phyloP scores from a whole-genome alignment of 2,888 invertebrate genomes.

The Rhyacophila evoluta region DNA sequence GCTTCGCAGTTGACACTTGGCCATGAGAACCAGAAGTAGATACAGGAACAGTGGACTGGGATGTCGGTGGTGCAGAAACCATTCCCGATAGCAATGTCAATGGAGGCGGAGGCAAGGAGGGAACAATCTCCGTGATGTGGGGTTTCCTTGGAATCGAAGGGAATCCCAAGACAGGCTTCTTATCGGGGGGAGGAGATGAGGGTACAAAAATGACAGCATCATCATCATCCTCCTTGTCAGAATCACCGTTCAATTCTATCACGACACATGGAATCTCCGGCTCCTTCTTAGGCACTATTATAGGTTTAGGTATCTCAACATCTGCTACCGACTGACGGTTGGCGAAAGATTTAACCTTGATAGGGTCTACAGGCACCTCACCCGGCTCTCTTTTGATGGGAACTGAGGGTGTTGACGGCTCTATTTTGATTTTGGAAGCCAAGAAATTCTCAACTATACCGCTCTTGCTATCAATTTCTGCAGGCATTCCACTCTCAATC shows the following conservation, averaged over 20 bases:
- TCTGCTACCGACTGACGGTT: slow-evolving; percentile 57
- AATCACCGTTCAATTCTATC: slow-evolving; percentile 64
- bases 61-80: background rate
- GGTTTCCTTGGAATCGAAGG: slow-evolving; percentile 11
- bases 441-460: slow-evolving; percentile 43
- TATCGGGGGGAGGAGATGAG: slow-evolving; percentile 42
- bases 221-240: slow-evolving; percentile 56
- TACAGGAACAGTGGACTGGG: background rate
- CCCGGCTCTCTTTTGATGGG: slow-evolving; percentile 53
- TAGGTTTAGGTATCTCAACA: slow-evolving; percentile 55
- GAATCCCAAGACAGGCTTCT: slow-evolving; percentile 39
- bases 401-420: slow-evolving; percentile 25
- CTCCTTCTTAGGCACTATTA: slow-evolving; percentile 55
- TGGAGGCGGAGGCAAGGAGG: background rate
- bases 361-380: slow-evolving; percentile 37
- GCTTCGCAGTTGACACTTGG: slow-evolving; percentile 61
- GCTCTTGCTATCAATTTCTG: slow-evolving; percentile 42
- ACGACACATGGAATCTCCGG: slow-evolving; percentile 58
- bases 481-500: background rate
- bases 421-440: slow-evolving; percentile 38
- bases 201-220: slow-evolving; percentile 49
- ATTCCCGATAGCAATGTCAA: slow-evolving; percentile 57
- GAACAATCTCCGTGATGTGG: slow-evolving; percentile 40
- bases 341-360: slow-evolving; percentile 39
- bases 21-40: background rate